phyloP scores from a whole-genome alignment of 2,888 invertebrate genomes.

The Pseudococcus longispinus region DNA sequence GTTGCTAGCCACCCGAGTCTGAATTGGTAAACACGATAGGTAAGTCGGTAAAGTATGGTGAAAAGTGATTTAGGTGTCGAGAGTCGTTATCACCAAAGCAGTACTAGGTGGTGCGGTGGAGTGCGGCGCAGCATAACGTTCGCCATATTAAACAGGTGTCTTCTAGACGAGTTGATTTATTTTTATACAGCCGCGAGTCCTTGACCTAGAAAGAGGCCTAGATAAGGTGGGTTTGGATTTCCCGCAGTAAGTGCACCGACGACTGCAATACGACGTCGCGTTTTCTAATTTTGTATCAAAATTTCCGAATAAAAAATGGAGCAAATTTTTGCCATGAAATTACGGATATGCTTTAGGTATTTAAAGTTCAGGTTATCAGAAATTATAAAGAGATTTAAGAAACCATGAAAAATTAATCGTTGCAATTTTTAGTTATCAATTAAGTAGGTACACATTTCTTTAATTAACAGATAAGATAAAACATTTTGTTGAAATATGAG shows the following conservation, averaged over 20 bases:
- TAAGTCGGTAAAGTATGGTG: not conserved
- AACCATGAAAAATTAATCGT: no score
- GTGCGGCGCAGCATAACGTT: not conserved
- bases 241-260: not conserved
- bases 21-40: not conserved
- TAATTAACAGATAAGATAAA: no score
- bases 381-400: no score
- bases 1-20: not conserved
- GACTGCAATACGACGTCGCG: not conserved
- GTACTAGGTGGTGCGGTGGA: not conserved
- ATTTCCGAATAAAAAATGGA: no score
- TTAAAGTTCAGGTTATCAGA: no score
- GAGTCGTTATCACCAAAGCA: not conserved
- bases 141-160: conserved; percentile 32
- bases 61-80: not conserved
- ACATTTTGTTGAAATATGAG: no score
- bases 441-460: no score
- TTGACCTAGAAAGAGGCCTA: conserved; percentile 37
- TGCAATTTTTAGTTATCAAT: no score
- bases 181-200: conserved; percentile 17
- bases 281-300: not conserved
- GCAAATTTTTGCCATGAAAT: no score
- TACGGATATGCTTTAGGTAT: no score
- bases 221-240: conserved; percentile 24
- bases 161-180: conserved; percentile 35